These are phyloP conservation scores for Anableps anableps DNA, from an alignment of 2,797 vertebrate species.

Conservation along the genomic window DNA sequence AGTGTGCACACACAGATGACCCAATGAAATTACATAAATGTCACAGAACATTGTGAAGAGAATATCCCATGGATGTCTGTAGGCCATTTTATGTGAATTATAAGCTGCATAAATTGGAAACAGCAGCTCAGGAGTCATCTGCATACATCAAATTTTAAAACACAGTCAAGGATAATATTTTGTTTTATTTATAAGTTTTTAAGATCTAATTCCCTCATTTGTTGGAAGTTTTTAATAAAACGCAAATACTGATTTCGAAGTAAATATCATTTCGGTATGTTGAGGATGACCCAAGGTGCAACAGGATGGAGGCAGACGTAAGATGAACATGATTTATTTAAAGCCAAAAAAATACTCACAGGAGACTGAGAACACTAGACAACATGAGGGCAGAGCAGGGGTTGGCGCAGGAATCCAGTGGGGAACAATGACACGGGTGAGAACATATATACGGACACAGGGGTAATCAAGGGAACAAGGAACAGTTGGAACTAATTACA, in stretches of 20 bases:
- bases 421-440: neutral
- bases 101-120: conserved; percentile 4
- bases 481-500: neutral
- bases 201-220: neutral
- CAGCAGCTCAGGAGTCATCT: conserved; percentile 3
- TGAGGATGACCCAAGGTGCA: neutral
- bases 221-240: neutral
- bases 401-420: neutral
- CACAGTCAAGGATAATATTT: neutral
- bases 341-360: neutral
- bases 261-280: neutral
- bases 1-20: conserved; percentile 10
- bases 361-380: neutral
- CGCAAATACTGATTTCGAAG: neutral
- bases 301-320: too few species aligned
- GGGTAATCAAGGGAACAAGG: neutral
- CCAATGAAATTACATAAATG: conserved; percentile 14
- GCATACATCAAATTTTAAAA: neutral
- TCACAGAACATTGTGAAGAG: neutral
- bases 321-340: too few species aligned
- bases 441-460: neutral
- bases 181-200: neutral
- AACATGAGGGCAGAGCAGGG: neutral
- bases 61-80: neutral
- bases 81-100: neutral